Percentiles rank a stretch among this genome's conserved stretches.
These are phyloP conservation scores for Drosophila nr. fundita DNA, from an alignment of 2,888 invertebrate genomes.

Conservation along the genomic window DNA sequence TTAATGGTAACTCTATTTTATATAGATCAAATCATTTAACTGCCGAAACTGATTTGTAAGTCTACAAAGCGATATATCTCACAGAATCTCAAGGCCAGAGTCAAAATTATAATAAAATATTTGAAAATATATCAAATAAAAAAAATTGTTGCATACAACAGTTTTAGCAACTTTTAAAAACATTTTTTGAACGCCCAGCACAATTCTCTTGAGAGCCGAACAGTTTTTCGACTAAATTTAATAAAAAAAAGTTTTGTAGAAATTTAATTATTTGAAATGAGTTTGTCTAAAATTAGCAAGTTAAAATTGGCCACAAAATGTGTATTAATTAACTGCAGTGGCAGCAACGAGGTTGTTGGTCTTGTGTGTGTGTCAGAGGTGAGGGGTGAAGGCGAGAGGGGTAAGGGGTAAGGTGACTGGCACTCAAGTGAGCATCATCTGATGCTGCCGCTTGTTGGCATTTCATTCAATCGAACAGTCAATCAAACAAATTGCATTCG, in stretches of 20 bases:
- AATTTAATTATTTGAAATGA: neutral
- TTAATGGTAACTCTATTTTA: neutral
- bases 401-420: constrained; percentile 10
- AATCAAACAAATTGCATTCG: constrained; percentile 79
- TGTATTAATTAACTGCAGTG: neutral
- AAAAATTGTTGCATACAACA: neutral
- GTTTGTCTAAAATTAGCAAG: neutral
- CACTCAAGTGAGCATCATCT: constrained; percentile 33
- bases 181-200: no score
- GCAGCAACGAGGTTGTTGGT: neutral
- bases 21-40: neutral
- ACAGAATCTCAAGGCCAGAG: neutral
- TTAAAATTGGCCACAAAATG: neutral
- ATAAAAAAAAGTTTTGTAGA: neutral
- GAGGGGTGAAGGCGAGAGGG: constrained; percentile 2
- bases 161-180: no score
- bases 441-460: constrained; percentile 53
- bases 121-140: neutral
- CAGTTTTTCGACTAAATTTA: neutral
- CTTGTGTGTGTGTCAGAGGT: constrained; percentile 6
- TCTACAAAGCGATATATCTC: neutral
- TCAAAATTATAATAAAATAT: neutral
- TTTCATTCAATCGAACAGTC: constrained; percentile 76
- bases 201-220: no score
- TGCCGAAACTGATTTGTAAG: neutral